Evolutionary conservation across 2,113 vertebrate species (phyloP), one percentile per base, ranked within the genome.

Genomic region (Antigone vipio): DNA sequence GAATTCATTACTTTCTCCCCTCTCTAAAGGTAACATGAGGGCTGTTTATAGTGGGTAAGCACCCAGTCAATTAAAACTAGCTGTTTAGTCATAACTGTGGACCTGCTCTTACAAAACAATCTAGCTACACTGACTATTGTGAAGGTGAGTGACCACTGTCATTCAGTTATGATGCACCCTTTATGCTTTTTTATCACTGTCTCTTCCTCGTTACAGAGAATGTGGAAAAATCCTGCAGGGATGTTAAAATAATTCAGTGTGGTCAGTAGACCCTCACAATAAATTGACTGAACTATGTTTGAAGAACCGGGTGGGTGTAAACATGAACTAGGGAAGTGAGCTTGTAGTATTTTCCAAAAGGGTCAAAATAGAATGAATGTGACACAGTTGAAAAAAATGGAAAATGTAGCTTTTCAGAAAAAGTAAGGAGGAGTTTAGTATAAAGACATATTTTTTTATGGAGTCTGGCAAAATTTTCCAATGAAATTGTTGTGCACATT

Each of bases 281-380:
- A 50, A 12, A 3, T 4, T 24, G 9, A 11, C 16, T 56, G 35
- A 78, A 64, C 7, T 38, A 9, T 64, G 5, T 6, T 71, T 0
- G 0, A 69, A 56, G 4, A 23, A 56, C 9, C 15, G 40, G 62
- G 8, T 44, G 18, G 13, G 2, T 49, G 4, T 42, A 60, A 92
- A 47, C 10, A 22, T 12, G n/a, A 76, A 6, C 22, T 12, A 63
- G 12, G 11, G 10, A 72, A 78, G 5, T 11, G 9, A 86, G 3
- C 4, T 42, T 59, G 4, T 26, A 29, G 7, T 19, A 56, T 86
- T 73, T 92, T 91, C 22, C 17, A 49, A 56, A 42, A 60, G 1
- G 3, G 5, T 17, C 4, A 81, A 78, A 77, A 6, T 27, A 42
- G 7, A 58, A 71, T 27, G 2, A 53, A 42, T n/a, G 2, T 26